Evolutionary conservation across 2,797 vertebrate genomes (phyloP).

Genomic region (Chromobotia macracanthus): DNA sequence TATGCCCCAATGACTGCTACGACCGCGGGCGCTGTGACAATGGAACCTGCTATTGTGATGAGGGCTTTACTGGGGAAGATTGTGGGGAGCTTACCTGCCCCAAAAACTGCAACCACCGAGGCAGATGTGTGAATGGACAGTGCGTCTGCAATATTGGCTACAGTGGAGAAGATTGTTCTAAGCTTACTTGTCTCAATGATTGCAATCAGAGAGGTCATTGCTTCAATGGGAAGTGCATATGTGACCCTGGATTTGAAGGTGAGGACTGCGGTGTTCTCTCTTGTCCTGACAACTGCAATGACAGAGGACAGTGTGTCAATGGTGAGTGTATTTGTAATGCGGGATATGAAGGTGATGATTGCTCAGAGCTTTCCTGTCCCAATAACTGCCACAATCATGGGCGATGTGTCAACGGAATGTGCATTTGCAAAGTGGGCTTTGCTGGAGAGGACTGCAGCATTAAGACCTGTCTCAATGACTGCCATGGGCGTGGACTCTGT

Average conservation of each 20-base stretch:
- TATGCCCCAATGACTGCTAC: constrained; percentile 94
- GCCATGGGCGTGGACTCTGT: constrained; percentile 81
- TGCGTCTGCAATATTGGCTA: constrained; percentile 87
- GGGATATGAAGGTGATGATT: constrained; percentile 85
- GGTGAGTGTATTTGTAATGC: constrained; percentile 86
- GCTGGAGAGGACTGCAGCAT: constrained; percentile 78
- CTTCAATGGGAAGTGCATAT: constrained; percentile 84
- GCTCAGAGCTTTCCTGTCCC: constrained; percentile 80
- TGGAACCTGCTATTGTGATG: constrained; percentile 91
- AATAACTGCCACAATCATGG: constrained; percentile 81
- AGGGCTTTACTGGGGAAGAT: constrained; percentile 88
- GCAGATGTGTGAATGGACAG: constrained; percentile 84
- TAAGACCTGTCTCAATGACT: constrained; percentile 84
- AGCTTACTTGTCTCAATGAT: constrained; percentile 84
- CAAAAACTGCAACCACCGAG: constrained; percentile 80
- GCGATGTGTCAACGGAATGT: constrained; percentile 80
- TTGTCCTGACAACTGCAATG: constrained; percentile 84
- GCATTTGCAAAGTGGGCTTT: constrained; percentile 81
- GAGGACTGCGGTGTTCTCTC: constrained; percentile 83
- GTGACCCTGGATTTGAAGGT: constrained; percentile 85
- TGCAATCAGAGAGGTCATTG: constrained; percentile 88
- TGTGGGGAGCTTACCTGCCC: constrained; percentile 87
- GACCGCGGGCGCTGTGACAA: constrained; percentile 92
- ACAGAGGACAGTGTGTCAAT: constrained; percentile 80
- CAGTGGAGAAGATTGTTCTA: constrained; percentile 85